Conservation (phyloP, 1,140 invertebrate genomes). For the Danaus plexippus region DNA sequence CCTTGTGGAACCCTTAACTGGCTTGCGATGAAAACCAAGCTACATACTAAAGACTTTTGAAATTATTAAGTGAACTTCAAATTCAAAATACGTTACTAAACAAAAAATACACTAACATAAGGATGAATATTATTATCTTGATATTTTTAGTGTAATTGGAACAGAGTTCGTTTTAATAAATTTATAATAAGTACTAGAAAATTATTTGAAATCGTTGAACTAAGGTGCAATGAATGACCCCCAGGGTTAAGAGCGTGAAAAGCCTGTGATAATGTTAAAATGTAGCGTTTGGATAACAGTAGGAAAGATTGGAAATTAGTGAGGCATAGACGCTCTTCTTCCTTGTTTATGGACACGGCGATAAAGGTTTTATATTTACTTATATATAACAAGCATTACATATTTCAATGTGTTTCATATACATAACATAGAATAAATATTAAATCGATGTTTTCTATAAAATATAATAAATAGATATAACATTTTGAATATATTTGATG, state of each 20-base stretch:
- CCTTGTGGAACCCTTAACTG: slow-evolving; percentile 35
- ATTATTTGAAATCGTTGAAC: slow-evolving; percentile 24
- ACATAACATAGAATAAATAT: slow-evolving; percentile 41
- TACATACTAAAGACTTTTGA: slow-evolving; percentile 13
- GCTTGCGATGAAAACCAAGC: slow-evolving; percentile 9
- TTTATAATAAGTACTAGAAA: slow-evolving; percentile 18
- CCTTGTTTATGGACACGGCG: slow-evolving; percentile 16
- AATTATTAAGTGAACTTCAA: slow-evolving; percentile 7
- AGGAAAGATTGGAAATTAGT: slow-evolving; percentile 30
- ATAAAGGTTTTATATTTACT: slow-evolving; percentile 38
- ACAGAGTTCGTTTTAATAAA: slow-evolving; percentile 45
- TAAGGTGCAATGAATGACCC: slow-evolving; percentile 53
- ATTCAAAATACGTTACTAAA: slow-evolving; percentile 15
- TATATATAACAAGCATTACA: slow-evolving; percentile 39
- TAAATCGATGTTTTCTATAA: slow-evolving; percentile 46
- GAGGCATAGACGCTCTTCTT: slow-evolving; percentile 46
- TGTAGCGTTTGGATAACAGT: slow-evolving; percentile 38
- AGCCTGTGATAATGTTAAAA: slow-evolving; percentile 65
- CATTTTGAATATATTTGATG: slow-evolving; percentile 43
- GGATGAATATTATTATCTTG: slow-evolving; percentile 8
- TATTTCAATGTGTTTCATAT: slow-evolving; percentile 62
- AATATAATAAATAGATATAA: slow-evolving; percentile 21
- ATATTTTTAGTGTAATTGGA: slow-evolving; percentile 29
- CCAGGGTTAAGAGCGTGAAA: slow-evolving; percentile 51
- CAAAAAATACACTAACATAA: slow-evolving; percentile 12